These are phyloP conservation scores for Apamea epomidion DNA, from an alignment of 2,888 invertebrate genomes.

Conservation along the genomic window DNA sequence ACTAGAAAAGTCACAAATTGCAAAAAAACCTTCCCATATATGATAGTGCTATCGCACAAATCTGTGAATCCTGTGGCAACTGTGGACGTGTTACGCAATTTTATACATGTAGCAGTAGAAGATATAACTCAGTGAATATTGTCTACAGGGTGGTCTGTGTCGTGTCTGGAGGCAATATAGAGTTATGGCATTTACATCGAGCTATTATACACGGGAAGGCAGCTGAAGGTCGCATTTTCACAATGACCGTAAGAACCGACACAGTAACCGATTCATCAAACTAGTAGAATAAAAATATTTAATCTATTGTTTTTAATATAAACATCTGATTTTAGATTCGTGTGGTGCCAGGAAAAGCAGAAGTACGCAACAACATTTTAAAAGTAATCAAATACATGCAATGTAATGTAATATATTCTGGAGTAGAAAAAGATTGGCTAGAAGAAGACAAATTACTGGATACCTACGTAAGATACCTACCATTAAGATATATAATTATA, in stretches of 20 bases:
- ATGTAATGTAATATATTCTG: constrained; percentile 67
- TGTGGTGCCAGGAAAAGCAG: constrained; percentile 51
- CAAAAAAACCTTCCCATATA: background rate
- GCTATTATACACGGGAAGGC: constrained; percentile 73
- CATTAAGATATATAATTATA: background rate
- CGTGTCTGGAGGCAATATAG: constrained; percentile 77
- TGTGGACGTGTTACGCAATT: background rate
- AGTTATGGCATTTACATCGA: constrained; percentile 63
- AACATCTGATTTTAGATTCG: constrained; percentile 62
- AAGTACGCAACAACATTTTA: constrained; percentile 63
- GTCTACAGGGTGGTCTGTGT: constrained; percentile 78
- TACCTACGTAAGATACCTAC: constrained; percentile 67
- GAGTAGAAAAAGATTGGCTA: constrained; percentile 67
- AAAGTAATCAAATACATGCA: constrained; percentile 71
- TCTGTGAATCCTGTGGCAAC: background rate
- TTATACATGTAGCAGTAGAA: background rate
- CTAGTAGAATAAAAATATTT: background rate
- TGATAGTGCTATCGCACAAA: background rate
- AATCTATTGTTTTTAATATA: background rate
- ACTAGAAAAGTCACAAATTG: background rate
- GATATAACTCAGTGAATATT: background rate
- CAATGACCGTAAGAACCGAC: constrained; percentile 72
- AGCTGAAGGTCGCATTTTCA: constrained; percentile 72
- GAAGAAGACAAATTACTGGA: constrained; percentile 66
- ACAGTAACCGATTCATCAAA: background rate